These are phyloP conservation scores for Tupaia chinensis DNA, from an alignment of 2,113 vertebrate genomes.

Conservation along the genomic window DNA sequence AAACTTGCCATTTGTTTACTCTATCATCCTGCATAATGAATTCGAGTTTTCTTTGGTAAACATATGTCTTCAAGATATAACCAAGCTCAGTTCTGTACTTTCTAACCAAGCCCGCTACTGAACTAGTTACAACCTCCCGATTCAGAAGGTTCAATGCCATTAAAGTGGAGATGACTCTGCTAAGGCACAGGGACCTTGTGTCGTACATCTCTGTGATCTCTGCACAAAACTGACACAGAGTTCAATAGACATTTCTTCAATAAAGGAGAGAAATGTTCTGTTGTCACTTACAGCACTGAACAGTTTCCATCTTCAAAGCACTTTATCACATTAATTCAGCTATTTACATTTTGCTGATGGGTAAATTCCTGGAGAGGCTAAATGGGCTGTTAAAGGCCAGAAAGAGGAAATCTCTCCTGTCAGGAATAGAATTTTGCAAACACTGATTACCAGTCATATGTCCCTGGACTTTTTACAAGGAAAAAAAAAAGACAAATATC, in stretches of 20 bases:
- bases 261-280: slow-evolving; percentile 40
- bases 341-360: slow-evolving; percentile 74
- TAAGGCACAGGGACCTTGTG: not conserved
- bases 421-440: slow-evolving; percentile 61
- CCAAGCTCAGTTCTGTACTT: not conserved
- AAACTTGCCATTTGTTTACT: not conserved
- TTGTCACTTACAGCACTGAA: slow-evolving; percentile 24
- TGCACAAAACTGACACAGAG: slow-evolving; percentile 32
- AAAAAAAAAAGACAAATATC: not conserved
- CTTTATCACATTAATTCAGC: slow-evolving; percentile 74
- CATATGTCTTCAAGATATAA: not conserved
- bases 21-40: not conserved
- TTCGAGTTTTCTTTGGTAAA: not conserved
- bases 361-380: slow-evolving; percentile 37
- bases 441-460: slow-evolving; percentile 27
- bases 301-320: slow-evolving; percentile 65
- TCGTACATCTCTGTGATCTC: not conserved
- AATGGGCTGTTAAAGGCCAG: slow-evolving; percentile 65
- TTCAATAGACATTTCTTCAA: slow-evolving; percentile 62
- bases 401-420: slow-evolving; percentile 49
- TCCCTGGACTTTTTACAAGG: not conserved
- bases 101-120: not conserved
- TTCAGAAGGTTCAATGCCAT: not conserved
- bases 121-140: not conserved
- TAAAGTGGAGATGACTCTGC: not conserved